Percentiles rank a stretch among this genome's conserved stretches.
Evolutionary conservation across 2,797 vertebrate species (phyloP).

Genomic region (Lindbergichthys nudifrons): DNA sequence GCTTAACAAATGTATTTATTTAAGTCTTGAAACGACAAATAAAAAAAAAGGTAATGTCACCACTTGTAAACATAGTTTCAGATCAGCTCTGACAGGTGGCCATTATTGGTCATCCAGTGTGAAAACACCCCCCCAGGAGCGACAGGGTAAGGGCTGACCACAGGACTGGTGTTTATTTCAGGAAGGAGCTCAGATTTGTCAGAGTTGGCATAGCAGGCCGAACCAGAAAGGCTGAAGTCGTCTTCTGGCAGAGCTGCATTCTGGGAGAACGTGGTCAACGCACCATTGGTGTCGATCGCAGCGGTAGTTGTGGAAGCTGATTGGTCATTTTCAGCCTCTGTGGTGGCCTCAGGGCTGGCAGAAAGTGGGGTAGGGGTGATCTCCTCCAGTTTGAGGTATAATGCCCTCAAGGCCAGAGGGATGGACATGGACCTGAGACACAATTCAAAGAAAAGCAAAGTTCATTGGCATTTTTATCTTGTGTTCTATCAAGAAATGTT

Average conservation of each 20-base stretch:
- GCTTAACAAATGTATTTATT: constrained; percentile 32
- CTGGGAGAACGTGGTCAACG: constrained; percentile 30
- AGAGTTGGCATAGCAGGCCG: constrained; percentile 54
- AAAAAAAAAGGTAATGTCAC: not conserved
- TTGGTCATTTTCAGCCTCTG: constrained; percentile 41
- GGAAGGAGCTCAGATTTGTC: constrained; percentile 58
- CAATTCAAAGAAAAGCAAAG: not conserved
- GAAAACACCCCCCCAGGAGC: constrained; percentile 51
- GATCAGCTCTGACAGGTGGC: constrained; percentile 54
- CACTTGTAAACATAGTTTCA: constrained; percentile 16
- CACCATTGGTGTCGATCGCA: constrained; percentile 25
- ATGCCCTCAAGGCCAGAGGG: constrained; percentile 84
- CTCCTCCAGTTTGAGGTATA: constrained; percentile 72
- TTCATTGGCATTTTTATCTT: not conserved
- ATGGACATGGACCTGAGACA: constrained; percentile 84
- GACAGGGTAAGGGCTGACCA: constrained; percentile 50
- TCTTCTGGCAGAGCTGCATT: constrained; percentile 55
- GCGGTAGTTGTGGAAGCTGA: constrained; percentile 11
- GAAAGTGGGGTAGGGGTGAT: constrained; percentile 22
- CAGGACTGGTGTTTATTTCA: constrained; percentile 63
- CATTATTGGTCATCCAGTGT: constrained; percentile 51
- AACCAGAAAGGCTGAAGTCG: constrained; percentile 12
- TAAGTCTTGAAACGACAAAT: not conserved
- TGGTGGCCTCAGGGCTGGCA: not conserved
- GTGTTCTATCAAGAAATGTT: not conserved